Evolutionary conservation across 2,888 invertebrate species (phyloP).

Genomic region (Eledone cirrhosa): DNA sequence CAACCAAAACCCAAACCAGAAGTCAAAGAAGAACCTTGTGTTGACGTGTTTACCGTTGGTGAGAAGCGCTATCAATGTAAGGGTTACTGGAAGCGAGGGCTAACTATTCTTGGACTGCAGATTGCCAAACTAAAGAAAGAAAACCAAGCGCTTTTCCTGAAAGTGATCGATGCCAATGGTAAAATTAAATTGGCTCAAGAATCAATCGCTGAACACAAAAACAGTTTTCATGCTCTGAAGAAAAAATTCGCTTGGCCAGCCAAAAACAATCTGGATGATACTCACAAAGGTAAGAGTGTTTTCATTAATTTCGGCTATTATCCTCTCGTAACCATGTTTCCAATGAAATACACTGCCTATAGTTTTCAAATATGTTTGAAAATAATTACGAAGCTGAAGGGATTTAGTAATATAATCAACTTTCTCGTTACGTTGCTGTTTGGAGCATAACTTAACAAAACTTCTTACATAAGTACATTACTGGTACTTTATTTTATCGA

Average conservation of each 20-base stretch:
- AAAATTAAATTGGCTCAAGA: background rate
- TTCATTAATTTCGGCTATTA: no score
- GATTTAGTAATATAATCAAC: no score
- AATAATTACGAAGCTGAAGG: no score
- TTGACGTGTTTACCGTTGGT: background rate
- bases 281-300: no score
- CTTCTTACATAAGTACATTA: no score
- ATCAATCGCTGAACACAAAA: background rate
- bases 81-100: background rate
- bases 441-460: no score
- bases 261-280: no score
- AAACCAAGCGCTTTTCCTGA: background rate
- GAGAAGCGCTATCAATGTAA: background rate
- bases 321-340: no score
- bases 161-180: background rate
- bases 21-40: background rate
- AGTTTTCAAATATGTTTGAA: no score
- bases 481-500: no score
- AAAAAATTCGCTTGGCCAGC: background rate
- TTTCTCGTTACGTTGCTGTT: no score
- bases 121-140: background rate
- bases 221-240: background rate
- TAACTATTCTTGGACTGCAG: background rate
- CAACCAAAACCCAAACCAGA: background rate
- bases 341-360: no score